Conservation (phyloP, 2,797 vertebrate genomes). For the Heteromormyrus szaboi region DNA sequence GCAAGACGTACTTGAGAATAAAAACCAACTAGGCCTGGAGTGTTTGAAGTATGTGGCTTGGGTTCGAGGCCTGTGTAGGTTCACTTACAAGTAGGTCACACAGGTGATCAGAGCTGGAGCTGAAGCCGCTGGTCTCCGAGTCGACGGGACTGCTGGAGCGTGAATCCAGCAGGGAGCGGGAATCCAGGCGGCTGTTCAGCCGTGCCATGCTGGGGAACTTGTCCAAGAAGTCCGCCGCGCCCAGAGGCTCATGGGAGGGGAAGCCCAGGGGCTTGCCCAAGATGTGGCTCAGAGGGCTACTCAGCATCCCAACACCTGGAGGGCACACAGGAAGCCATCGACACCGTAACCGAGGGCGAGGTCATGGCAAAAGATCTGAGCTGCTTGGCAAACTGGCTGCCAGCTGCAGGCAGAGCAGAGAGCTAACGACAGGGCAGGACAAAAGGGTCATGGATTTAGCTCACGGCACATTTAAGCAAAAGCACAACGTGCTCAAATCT, state of each 20-base stretch:
- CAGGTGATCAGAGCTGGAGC: slow-evolving; percentile 94
- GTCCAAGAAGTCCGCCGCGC: slow-evolving; percentile 80
- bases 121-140: slow-evolving; percentile 96
- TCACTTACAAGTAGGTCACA: slow-evolving; percentile 80
- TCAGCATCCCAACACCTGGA: slow-evolving; percentile 80
- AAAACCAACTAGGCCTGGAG: neutral
- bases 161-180: slow-evolving; percentile 81
- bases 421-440: too few species aligned
- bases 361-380: neutral
- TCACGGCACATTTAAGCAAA: neutral
- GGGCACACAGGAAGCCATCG: neutral
- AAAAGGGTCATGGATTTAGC: neutral
- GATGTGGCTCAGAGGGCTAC: slow-evolving; percentile 75
- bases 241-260: slow-evolving; percentile 66
- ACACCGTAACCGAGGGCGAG: neutral
- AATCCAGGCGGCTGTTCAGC: slow-evolving; percentile 76
- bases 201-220: slow-evolving; percentile 79
- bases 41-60: neutral
- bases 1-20: neutral
- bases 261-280: slow-evolving; percentile 76
- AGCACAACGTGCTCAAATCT: neutral
- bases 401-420: too few species aligned
- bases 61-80: neutral
- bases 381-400: neutral
- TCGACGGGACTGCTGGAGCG: slow-evolving; percentile 95